Conservation (phyloP, 2,888 invertebrate species). For the Chouioia cunea region DNA sequence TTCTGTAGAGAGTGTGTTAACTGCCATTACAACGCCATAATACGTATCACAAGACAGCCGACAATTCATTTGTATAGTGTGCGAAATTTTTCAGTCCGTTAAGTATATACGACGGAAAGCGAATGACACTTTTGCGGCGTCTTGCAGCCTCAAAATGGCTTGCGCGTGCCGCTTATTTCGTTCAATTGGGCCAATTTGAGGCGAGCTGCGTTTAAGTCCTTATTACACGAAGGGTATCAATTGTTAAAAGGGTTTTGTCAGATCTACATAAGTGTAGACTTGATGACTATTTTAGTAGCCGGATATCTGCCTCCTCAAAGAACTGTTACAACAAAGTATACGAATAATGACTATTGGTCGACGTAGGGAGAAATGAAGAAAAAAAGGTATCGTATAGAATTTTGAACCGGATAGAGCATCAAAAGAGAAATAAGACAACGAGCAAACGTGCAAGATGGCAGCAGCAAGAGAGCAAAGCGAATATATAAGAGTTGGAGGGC, state of each 20-base stretch:
- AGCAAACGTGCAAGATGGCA: too few relatives aligned
- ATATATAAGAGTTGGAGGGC: constrained; percentile 11
- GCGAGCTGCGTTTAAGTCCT: background rate
- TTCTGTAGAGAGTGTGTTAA: constrained; percentile 4
- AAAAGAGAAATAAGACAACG: background rate
- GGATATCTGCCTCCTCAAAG: background rate
- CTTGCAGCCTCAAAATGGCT: background rate
- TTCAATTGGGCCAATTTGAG: constrained; percentile 27
- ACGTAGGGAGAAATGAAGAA: too few relatives aligned
- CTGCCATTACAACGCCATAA: constrained; percentile 20
- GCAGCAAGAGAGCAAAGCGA: constrained; percentile 3
- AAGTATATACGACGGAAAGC: background rate
- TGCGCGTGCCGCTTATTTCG: constrained; percentile 33
- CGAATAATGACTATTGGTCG: too few relatives aligned
- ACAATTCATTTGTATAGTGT: constrained; percentile 27
- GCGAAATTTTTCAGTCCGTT: constrained; percentile 18
- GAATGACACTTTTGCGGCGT: constrained; percentile 31
- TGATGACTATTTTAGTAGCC: constrained; percentile 2
- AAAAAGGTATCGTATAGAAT: too few relatives aligned
- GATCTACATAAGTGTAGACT: constrained; percentile 5
- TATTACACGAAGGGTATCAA: too few relatives aligned
- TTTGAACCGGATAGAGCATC: constrained; percentile 6
- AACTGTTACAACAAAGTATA: too few relatives aligned
- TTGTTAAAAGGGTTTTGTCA: background rate
- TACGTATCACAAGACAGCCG: constrained; percentile 1